Percentiles rank a stretch among this genome's conserved stretches.
phyloP scores from a whole-genome alignment of 2,888 invertebrate species.

The Tortricodes alternella region DNA sequence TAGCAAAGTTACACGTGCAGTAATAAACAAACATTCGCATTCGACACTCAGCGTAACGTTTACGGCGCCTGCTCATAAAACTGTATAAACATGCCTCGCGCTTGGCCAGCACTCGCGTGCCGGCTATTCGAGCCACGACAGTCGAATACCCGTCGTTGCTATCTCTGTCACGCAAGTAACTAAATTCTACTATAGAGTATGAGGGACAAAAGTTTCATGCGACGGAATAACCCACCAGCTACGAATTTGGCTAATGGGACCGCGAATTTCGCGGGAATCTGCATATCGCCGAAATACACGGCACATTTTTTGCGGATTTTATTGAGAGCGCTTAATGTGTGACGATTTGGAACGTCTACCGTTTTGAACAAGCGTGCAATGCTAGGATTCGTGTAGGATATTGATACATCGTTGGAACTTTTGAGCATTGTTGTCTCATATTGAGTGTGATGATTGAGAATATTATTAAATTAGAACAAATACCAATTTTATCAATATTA shows the following conservation, averaged over 20 bases:
- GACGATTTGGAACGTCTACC: not conserved
- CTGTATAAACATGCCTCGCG: slow-evolving; percentile 12
- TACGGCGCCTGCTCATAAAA: slow-evolving; percentile 17
- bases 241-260: slow-evolving; percentile 17
- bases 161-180: no score
- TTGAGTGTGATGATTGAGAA: no score
- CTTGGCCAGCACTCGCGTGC: slow-evolving; percentile 21
- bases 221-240: not conserved
- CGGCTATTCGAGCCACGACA: no score
- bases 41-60: slow-evolving; percentile 4
- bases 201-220: no score
- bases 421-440: no score
- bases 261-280: slow-evolving; percentile 18
- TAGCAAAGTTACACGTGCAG: not conserved
- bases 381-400: not conserved
- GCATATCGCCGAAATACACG: slow-evolving; percentile 26
- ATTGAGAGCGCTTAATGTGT: slow-evolving; percentile 9
- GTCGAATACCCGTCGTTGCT: no score
- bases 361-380: slow-evolving; percentile 1
- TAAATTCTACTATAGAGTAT: no score
- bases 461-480: no score
- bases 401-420: no score
- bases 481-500: no score
- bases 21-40: slow-evolving; percentile 6
- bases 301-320: slow-evolving; percentile 14